Evolutionary conservation across 2,797 vertebrate species (phyloP).

Genomic region (Microchirus variegatus): DNA sequence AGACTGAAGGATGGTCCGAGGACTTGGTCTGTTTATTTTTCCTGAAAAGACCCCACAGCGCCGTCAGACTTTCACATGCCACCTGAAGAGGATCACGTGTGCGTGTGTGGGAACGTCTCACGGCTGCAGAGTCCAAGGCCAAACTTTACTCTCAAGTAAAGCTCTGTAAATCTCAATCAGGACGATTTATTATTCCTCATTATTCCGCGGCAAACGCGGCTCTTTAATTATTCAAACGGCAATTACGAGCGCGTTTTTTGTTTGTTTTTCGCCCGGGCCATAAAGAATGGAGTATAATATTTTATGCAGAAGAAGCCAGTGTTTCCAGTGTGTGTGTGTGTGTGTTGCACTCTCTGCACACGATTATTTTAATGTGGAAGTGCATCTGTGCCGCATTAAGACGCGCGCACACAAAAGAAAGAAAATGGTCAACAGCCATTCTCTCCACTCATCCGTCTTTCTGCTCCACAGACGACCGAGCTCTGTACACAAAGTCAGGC

Average conservation of each 20-base stretch:
- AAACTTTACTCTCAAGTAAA: slow-evolving; percentile 28
- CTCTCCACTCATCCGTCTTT: slow-evolving; percentile 12
- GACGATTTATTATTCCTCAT: neutral
- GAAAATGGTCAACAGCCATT: slow-evolving; percentile 9
- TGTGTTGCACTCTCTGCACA: neutral
- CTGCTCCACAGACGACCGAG: slow-evolving; percentile 27
- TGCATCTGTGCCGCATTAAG: slow-evolving; percentile 44
- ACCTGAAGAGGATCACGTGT: slow-evolving; percentile 6
- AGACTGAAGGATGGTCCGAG: slow-evolving; percentile 29
- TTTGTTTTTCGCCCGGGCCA: slow-evolving; percentile 2
- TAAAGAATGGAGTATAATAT: neutral
- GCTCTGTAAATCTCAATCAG: neutral
- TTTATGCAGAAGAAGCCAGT: neutral
- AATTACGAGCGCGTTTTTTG: neutral
- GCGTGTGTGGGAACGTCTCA: slow-evolving; percentile 31
- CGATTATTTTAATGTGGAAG: slow-evolving; percentile 15
- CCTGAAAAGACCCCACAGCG: slow-evolving; percentile 19
- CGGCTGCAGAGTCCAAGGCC: slow-evolving; percentile 52
- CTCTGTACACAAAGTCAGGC: slow-evolving; percentile 30
- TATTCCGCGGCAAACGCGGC: neutral
- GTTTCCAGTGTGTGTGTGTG: too few species aligned
- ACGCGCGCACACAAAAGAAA: neutral
- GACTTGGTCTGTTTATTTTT: slow-evolving; percentile 28
- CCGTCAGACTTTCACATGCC: slow-evolving; percentile 31
- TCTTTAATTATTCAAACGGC: neutral